Evolutionary conservation across 2,888 invertebrate species (phyloP).

Genomic region (Sminthurinus aureus): DNA sequence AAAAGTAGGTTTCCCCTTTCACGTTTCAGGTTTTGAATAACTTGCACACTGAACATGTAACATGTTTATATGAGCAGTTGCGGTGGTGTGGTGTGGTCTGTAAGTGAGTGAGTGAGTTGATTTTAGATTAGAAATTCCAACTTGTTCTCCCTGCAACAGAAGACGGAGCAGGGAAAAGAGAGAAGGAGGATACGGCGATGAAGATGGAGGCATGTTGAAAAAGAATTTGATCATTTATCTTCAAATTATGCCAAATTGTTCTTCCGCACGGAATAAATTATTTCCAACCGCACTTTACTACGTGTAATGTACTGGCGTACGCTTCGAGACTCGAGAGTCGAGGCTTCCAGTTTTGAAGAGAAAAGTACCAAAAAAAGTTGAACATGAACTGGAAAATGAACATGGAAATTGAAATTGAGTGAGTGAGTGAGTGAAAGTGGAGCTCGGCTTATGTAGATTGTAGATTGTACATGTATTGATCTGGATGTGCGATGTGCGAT

Average conservation of each 20-base stretch:
- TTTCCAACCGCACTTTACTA: background rate
- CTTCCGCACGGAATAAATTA: background rate
- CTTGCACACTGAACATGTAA: background rate
- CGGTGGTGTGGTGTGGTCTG: no score
- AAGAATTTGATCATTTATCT: background rate
- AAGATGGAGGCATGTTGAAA: background rate
- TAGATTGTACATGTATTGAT: no score
- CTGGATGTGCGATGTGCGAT: no score
- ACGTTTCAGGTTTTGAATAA: background rate
- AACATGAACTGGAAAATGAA: background rate
- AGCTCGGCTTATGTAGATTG: no score
- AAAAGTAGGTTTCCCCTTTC: no score
- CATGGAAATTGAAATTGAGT: background rate
- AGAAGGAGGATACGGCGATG: no score
- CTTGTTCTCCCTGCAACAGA: no score
- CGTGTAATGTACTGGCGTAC: no score
- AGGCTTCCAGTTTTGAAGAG: background rate
- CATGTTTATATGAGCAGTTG: no score
- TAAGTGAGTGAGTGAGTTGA: no score
- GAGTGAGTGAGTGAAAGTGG: background rate
- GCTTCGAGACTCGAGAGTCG: background rate
- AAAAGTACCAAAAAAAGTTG: background rate
- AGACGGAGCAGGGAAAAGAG: no score
- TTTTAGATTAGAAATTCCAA: no score
- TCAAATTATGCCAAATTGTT: background rate